Evolutionary conservation across 2,113 vertebrate species (phyloP).

Genomic region (Pimephales promelas): DNA sequence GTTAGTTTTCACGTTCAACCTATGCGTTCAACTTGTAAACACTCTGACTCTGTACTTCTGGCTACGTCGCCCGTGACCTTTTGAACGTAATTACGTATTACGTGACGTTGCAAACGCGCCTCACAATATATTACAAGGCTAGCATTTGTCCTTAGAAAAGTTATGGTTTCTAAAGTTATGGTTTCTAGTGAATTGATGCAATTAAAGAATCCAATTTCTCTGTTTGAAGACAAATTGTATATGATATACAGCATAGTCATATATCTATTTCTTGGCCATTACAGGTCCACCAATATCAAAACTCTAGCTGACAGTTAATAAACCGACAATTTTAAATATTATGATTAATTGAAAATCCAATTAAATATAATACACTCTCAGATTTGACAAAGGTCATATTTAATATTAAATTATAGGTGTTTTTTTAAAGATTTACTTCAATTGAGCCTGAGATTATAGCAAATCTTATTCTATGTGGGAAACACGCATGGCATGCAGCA

Average conservation of each 20-base stretch:
- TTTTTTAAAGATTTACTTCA: not conserved
- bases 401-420: not conserved
- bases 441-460: not conserved
- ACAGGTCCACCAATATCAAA: not conserved
- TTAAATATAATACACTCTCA: not conserved
- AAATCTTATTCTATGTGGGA: not conserved
- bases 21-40: too few relatives aligned
- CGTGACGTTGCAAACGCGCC: too few relatives aligned
- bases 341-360: too few relatives aligned
- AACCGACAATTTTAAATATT: not conserved
- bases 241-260: not conserved
- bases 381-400: not conserved
- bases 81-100: too few relatives aligned
- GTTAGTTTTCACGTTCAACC: too few relatives aligned
- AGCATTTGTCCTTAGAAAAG: too few relatives aligned
- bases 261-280: not conserved
- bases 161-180: too few relatives aligned
- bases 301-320: not conserved
- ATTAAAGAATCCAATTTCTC: not conserved
- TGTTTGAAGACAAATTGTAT: not conserved
- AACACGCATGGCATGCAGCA: not conserved
- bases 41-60: too few relatives aligned
- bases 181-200: not conserved
- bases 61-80: too few relatives aligned
- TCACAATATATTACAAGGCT: too few relatives aligned